Conservation (phyloP, 2,888 invertebrate genomes). For the Orgyia antiqua region DNA sequence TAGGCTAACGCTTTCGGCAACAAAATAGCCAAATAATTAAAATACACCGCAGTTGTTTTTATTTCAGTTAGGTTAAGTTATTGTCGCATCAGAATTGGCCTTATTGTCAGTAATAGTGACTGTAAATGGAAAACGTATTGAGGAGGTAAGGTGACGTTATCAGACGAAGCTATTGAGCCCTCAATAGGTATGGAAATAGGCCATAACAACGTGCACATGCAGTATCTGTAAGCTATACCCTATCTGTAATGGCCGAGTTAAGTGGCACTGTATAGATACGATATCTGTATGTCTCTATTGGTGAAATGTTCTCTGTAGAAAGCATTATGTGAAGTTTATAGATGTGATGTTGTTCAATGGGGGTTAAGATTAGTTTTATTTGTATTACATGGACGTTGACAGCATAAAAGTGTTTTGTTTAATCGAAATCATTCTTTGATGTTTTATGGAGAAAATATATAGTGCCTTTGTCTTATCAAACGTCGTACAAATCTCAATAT, state of each 20-base stretch:
- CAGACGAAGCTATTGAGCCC: slow-evolving; percentile 35
- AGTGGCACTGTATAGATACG: slow-evolving; percentile 43
- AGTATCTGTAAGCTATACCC: slow-evolving; percentile 44
- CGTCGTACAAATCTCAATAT: no score
- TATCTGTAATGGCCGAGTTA: slow-evolving; percentile 51
- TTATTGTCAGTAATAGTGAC: slow-evolving; percentile 8
- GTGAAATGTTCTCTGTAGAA: slow-evolving; percentile 23
- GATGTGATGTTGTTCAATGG: slow-evolving; percentile 24
- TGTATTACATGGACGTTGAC: slow-evolving; percentile 13
- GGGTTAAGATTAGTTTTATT: slow-evolving; percentile 20
- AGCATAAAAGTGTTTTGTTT: neutral
- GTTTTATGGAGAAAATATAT: no score
- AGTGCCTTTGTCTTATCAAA: no score
- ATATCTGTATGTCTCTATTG: slow-evolving; percentile 53
- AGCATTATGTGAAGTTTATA: slow-evolving; percentile 25
- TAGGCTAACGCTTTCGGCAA: no score
- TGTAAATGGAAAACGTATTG: slow-evolving; percentile 24
- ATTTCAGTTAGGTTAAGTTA: no score
- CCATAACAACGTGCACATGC: slow-evolving; percentile 45
- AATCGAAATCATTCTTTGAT: no score
- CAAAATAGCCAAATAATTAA: no score
- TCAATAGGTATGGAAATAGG: slow-evolving; percentile 53
- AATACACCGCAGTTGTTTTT: no score
- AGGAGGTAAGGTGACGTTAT: slow-evolving; percentile 28
- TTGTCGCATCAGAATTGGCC: no score